Conservation (phyloP, 2,888 invertebrate genomes). For the Herminia tarsipennalis region DNA sequence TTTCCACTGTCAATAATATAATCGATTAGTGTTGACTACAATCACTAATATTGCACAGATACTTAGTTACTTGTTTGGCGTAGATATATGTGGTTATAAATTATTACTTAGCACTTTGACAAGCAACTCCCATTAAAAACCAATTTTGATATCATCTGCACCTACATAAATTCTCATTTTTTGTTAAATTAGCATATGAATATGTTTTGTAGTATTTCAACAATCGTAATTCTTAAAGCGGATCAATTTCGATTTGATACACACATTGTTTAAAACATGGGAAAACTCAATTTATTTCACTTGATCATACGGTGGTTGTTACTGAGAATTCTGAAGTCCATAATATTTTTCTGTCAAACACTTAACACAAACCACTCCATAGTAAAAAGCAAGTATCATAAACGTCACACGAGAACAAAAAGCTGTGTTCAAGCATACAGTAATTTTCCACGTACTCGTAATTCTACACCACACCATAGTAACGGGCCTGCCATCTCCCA, state of each 20-base stretch:
- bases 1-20: slow-evolving; percentile 10
- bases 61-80: too few species aligned
- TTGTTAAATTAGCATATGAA: slow-evolving; percentile 6
- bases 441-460: slow-evolving; percentile 45
- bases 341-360: background rate
- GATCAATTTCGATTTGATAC: background rate
- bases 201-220: slow-evolving; percentile 6
- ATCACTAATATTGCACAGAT: slow-evolving; percentile 17
- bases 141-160: slow-evolving; percentile 20
- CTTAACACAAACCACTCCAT: slow-evolving; percentile 16
- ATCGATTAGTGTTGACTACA: slow-evolving; percentile 19
- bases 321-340: background rate
- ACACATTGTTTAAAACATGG: too few species aligned
- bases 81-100: too few species aligned
- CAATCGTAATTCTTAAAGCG: too few species aligned
- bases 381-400: slow-evolving; percentile 36
- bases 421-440: slow-evolving; percentile 32
- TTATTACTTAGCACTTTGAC: too few species aligned
- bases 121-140: slow-evolving; percentile 22
- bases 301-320: too few species aligned
- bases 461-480: slow-evolving; percentile 44
- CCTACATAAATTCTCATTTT: slow-evolving; percentile 11
- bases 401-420: slow-evolving; percentile 42
- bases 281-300: too few species aligned
- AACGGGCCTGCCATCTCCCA: slow-evolving; percentile 74